These are phyloP conservation scores for Orientallactaga sibirica DNA, from an alignment of 2,797 vertebrate species.

Conservation along the genomic window DNA sequence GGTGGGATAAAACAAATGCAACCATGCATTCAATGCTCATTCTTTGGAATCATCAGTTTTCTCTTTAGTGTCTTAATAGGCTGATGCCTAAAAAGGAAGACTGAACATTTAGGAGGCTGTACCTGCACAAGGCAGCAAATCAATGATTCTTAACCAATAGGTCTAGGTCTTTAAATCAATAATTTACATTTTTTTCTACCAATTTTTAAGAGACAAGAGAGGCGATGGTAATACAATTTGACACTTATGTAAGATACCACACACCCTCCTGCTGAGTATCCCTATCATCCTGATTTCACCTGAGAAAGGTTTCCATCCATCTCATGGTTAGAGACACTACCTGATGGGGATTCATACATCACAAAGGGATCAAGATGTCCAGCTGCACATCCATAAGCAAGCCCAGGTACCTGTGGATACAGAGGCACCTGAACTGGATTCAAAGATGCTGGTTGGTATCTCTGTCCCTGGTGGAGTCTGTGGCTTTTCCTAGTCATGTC, in stretches of 20 bases:
- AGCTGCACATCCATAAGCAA: neutral
- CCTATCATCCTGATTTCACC: neutral
- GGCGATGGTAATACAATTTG: too few relatives aligned
- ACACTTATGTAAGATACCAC: neutral
- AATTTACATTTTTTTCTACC: constrained; percentile 7
- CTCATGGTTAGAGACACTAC: neutral
- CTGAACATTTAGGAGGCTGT: neutral
- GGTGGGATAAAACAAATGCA: neutral
- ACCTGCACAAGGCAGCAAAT: constrained; percentile 2
- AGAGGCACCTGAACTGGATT: neutral
- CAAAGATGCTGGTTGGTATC: neutral
- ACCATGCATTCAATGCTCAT: neutral
- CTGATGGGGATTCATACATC: neutral
- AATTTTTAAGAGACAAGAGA: constrained; percentile 18
- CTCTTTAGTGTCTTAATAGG: constrained; percentile 8
- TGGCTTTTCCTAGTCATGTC: neutral
- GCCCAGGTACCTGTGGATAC: neutral
- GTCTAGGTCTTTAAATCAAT: constrained; percentile 46
- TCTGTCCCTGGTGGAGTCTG: rapidly evolving
- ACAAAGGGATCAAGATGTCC: neutral
- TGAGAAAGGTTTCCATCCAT: neutral
- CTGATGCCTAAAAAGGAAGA: neutral
- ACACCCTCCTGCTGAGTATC: neutral
- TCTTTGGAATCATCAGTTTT: constrained; percentile 19
- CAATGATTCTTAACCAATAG: constrained; percentile 14